Conservation (phyloP, 2,797 vertebrate genomes). For the Molothrus aeneus region DNA sequence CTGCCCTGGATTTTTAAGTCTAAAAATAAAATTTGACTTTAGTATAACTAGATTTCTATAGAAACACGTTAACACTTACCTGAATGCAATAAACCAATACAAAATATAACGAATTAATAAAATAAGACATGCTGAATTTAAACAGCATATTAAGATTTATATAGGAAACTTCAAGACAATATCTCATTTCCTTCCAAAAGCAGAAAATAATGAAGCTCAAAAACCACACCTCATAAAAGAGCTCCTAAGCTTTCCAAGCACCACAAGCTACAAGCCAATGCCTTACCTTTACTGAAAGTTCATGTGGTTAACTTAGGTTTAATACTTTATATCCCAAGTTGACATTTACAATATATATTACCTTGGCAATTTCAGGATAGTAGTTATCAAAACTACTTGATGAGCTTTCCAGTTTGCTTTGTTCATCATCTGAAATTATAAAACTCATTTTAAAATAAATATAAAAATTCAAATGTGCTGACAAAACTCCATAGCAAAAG, state of each 20-base stretch:
- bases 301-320: not conserved
- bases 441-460: not conserved
- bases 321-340: not conserved
- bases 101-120: not conserved
- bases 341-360: constrained; percentile 45
- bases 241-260: not conserved
- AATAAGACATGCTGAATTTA: not conserved
- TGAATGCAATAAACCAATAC: not conserved
- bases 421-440: constrained; percentile 88
- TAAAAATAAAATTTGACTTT: not conserved
- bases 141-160: not conserved
- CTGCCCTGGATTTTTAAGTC: not conserved
- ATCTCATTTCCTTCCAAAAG: not conserved
- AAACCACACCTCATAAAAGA: not conserved
- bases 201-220: not conserved
- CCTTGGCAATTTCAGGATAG: constrained; percentile 84
- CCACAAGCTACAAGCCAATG: not conserved
- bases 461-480: not conserved
- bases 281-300: not conserved
- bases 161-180: not conserved
- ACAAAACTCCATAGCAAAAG: not conserved
- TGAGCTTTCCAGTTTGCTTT: constrained; percentile 86
- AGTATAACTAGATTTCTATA: not conserved
- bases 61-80: not conserved
- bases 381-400: constrained; percentile 90